Conservation (phyloP, 2,888 invertebrate genomes). For the Bhutanitis thaidina region DNA sequence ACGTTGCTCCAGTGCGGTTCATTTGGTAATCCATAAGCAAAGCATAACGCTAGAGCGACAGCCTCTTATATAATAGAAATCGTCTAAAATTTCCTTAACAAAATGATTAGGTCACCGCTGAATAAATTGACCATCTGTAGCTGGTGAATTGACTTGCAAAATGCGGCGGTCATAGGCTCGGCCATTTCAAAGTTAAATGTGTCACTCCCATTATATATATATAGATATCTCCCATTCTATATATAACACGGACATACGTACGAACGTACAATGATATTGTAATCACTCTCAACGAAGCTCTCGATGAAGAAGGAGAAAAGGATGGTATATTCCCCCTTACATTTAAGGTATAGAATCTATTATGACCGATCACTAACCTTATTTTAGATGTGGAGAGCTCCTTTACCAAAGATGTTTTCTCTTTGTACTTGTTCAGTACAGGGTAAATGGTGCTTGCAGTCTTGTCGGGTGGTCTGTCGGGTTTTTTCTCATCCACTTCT, state of each 20-base stretch:
- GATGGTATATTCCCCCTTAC: too few relatives aligned
- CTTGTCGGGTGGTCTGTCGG: conserved; percentile 66
- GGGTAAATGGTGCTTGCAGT: conserved; percentile 58
- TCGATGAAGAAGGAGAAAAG: too few relatives aligned
- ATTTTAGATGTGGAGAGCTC: conserved; percentile 70
- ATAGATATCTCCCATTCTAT: too few relatives aligned
- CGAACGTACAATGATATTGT: too few relatives aligned
- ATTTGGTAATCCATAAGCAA: too few relatives aligned
- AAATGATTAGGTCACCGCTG: conserved; percentile 1
- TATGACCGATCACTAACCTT: conserved; percentile 40
- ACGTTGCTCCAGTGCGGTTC: too few relatives aligned
- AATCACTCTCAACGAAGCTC: too few relatives aligned
- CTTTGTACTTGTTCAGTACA: conserved; percentile 67
- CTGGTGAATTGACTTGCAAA: conserved; percentile 40
- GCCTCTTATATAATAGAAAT: too few relatives aligned
- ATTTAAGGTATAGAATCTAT: too few relatives aligned
- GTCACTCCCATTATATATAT: conserved; percentile 21
- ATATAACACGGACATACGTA: too few relatives aligned
- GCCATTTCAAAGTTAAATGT: conserved; percentile 39
- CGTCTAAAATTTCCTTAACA: too few relatives aligned
- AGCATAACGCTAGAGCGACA: too few relatives aligned
- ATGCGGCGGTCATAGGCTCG: conserved; percentile 20
- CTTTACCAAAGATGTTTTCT: conserved; percentile 67
- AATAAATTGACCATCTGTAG: conserved; percentile 30
- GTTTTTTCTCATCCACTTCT: conserved; percentile 66